phyloP scores from a whole-genome alignment of 2,797 vertebrate genomes.

The Salarias fasciatus region DNA sequence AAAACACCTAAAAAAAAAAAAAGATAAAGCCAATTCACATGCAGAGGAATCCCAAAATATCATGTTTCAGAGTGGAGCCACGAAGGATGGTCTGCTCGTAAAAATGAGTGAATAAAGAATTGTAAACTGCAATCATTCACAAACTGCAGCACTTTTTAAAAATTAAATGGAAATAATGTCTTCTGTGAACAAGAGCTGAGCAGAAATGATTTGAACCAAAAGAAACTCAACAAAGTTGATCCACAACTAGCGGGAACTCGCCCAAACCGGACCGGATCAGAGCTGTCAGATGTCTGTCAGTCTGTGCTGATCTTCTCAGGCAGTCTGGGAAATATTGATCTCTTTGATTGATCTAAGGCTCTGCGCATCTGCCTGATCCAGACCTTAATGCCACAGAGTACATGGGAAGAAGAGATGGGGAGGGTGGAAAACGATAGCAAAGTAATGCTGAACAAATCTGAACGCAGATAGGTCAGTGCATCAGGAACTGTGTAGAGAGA shows the following conservation, averaged over 20 bases:
- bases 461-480: constrained; percentile 48
- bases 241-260: constrained; percentile 26
- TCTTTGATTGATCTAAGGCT: constrained; percentile 74
- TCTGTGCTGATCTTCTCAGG: constrained; percentile 57
- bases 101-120: constrained; percentile 23
- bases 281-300: constrained; percentile 63
- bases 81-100: neutral
- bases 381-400: constrained; percentile 57
- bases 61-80: neutral
- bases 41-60: neutral
- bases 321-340: constrained; percentile 78
- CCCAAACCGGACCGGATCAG: constrained; percentile 34
- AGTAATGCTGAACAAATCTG: constrained; percentile 60
- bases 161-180: constrained; percentile 47
- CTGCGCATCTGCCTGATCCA: constrained; percentile 79
- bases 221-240: constrained; percentile 43
- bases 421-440: constrained; percentile 34
- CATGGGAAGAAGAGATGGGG: constrained; percentile 23
- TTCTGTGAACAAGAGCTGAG: constrained; percentile 43
- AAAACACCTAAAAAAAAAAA: neutral
- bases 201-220: constrained; percentile 42
- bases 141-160: constrained; percentile 18
- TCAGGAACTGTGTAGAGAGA: constrained; percentile 44
- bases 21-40: neutral
- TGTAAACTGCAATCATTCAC: constrained; percentile 15